Evolutionary conservation across 1,140 invertebrate species (phyloP).

Genomic region (Arctopsyche grandis): DNA sequence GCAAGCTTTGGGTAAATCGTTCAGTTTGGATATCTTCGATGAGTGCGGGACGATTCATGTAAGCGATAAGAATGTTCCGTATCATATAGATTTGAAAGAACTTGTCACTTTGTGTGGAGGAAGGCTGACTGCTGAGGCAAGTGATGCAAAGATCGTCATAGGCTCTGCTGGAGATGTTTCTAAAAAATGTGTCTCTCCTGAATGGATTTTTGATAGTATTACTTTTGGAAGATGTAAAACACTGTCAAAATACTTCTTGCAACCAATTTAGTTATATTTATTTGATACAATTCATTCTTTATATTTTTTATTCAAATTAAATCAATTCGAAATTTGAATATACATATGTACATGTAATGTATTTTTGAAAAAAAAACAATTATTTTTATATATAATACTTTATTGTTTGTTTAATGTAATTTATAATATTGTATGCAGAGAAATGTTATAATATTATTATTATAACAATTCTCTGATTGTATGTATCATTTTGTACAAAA

Average conservation of each 20-base stretch:
- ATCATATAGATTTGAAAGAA: slow-evolving; percentile 59
- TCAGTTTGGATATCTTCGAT: slow-evolving; percentile 60
- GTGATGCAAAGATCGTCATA: slow-evolving; percentile 58
- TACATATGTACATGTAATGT: no score
- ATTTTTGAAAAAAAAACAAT: background rate
- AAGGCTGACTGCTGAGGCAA: slow-evolving; percentile 51
- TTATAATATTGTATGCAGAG: background rate
- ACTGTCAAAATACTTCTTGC: slow-evolving; percentile 21
- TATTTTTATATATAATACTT: no score
- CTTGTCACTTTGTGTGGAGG: slow-evolving; percentile 61
- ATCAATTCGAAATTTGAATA: no score
- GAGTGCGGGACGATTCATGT: slow-evolving; percentile 61
- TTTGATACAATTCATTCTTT: no score
- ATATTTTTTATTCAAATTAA: background rate
- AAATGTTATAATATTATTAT: background rate
- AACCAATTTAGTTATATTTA: slow-evolving; percentile 27
- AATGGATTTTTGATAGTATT: slow-evolving; percentile 62
- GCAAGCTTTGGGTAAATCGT: slow-evolving; percentile 60
- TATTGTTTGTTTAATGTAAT: no score
- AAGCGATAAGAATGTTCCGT: slow-evolving; percentile 55
- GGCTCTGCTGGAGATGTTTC: slow-evolving; percentile 54
- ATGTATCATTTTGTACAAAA: background rate
- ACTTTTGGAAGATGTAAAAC: slow-evolving; percentile 46
- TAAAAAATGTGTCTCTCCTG: slow-evolving; percentile 58
- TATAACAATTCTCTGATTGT: background rate